Conservation (phyloP, 2,797 vertebrate species). For the Microctenopoma stevenorrisi region DNA sequence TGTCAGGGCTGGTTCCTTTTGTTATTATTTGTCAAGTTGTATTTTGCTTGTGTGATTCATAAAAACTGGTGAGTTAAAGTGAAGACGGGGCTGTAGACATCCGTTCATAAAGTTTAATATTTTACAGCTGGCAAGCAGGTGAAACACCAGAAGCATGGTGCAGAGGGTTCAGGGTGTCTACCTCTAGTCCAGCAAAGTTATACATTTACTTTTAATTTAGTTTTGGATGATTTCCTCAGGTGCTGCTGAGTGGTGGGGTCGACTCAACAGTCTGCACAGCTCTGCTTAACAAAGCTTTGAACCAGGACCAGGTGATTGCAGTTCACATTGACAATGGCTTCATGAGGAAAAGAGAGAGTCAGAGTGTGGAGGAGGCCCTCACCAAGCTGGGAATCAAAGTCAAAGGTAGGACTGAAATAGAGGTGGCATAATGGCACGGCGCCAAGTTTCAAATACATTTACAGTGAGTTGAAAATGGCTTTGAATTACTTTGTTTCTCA, state of each 20-base stretch:
- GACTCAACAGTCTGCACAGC: conserved; percentile 99
- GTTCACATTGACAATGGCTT: conserved; percentile 99
- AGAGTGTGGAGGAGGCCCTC: conserved; percentile 96
- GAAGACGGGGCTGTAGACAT: not conserved
- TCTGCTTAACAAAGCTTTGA: conserved; percentile 94
- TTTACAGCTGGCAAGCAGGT: conserved; percentile 9
- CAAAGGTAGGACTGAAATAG: conserved; percentile 84
- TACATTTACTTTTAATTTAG: not conserved
- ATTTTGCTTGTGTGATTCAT: not conserved
- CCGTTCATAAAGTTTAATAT: not conserved
- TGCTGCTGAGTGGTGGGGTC: conserved; percentile 96
- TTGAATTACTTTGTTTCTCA: not conserved
- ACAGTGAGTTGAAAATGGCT: not conserved
- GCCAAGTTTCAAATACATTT: not conserved
- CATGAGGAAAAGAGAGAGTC: conserved; percentile 98
- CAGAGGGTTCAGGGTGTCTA: not conserved
- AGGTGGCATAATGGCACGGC: not conserved
- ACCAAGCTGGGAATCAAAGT: conserved; percentile 96
- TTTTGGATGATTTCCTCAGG: conserved; percentile 75
- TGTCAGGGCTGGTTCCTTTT: not conserved
- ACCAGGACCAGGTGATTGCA: conserved; percentile 94
- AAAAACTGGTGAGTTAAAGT: not conserved
- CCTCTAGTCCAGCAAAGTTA: not conserved
- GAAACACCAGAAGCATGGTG: not conserved
- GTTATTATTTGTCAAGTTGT: not conserved